Base-by-base conservation (phyloP, 2,113 vertebrate genomes). In the Tauraco erythrolophus region DNA sequence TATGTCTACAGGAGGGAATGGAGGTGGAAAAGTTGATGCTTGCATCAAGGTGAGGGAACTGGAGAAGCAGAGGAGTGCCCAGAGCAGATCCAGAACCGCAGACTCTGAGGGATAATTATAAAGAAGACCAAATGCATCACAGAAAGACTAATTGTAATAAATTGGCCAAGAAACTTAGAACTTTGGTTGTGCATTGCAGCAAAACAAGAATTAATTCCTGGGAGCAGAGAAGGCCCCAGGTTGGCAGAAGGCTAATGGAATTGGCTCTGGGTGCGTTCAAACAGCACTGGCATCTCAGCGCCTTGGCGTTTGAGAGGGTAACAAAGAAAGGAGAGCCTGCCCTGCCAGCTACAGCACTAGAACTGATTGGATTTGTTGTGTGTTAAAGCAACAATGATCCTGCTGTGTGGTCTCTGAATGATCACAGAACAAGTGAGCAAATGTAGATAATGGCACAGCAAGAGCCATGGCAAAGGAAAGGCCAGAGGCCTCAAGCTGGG, bases 181-280 rank as follows among this genome's bases (percentile, higher is more conserved):
- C 84, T 94, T 94, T 37, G 58, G 66, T 92, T 94, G 77, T 96
- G 92, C 84, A 93, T 72, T 93, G 89, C 84, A 93, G 93, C 92
- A 96, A 94, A 96, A 76, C 78, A 89, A 71, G 85, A 93, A 96
- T 96, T 94, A 96, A 96, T 95, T 96, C 94, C 84, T 94, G 93
- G 61, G 92, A 96, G 93, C 69, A 93, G 78, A 93, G 46, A 85
- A 83, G 70, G 83, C 41, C 89, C 61, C 81, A 76, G 70, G 89
- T 79, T 97, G 96, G 96, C 96, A 96, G 96, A 68, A 94, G 57
- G 74, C 41, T 96, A 83, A 93, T 65, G 84, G 37, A 96, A 89
- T 93, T 97, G 96, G 96, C 96, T 94, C 84, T 88, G 93, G 69
- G 89, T 95, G 81, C 22, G 2, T 54, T 92, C 93, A 87, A 69